phyloP scores from a whole-genome alignment of 2,888 invertebrate species.

The Chrysodeixis includens region DNA sequence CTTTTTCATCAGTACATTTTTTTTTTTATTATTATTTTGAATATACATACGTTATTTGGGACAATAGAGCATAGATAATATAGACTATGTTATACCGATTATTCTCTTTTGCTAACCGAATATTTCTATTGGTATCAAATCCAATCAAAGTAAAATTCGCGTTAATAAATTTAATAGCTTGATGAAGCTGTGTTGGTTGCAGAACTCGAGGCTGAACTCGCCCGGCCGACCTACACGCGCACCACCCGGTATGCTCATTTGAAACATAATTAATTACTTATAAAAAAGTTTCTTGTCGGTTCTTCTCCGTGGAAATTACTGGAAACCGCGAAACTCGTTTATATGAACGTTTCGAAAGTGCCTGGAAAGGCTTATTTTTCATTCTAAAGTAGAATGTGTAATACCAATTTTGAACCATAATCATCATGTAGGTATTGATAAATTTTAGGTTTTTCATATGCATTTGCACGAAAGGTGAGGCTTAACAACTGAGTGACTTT shows the following conservation, averaged over 20 bases:
- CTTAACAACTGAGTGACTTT: not conserved
- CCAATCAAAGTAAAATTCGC: slow-evolving; percentile 11
- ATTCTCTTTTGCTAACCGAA: not conserved
- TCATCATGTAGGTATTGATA: not conserved
- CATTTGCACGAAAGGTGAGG: not conserved
- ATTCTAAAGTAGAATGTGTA: no score
- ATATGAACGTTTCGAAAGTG: no score
- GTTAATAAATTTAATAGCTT: slow-evolving; percentile 56
- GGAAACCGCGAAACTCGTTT: no score
- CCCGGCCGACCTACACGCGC: slow-evolving; percentile 60
- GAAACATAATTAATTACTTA: slow-evolving; percentile 24
- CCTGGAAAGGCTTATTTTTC: no score
- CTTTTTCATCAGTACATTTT: no score
- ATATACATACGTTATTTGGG: no score
- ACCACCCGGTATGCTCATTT: slow-evolving; percentile 74
- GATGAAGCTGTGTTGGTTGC: slow-evolving; percentile 87
- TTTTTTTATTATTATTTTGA: no score
- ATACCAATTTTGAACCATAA: no score
- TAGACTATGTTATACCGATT: no score
- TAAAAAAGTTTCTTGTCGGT: no score
- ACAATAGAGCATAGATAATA: no score
- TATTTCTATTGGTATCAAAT: not conserved
- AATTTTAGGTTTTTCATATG: not conserved
- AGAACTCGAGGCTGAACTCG: slow-evolving; percentile 78
- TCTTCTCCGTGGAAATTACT: no score